These are phyloP conservation scores for Anoplius nigerrimus DNA, from an alignment of 2,888 invertebrate species.

Conservation along the genomic window DNA sequence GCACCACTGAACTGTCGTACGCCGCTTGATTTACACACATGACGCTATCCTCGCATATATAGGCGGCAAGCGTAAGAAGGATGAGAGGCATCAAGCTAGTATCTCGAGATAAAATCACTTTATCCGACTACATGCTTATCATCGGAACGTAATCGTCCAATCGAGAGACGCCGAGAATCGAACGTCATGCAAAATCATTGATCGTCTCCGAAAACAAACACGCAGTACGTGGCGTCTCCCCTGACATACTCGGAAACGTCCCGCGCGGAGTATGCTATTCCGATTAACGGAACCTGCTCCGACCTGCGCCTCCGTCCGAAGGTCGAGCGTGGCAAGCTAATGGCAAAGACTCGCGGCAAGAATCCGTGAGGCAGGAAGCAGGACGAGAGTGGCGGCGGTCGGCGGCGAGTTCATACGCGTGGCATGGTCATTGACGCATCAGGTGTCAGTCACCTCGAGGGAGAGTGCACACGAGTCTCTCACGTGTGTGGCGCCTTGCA, in stretches of 20 bases:
- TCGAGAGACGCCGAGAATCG: too few relatives aligned
- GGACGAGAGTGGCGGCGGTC: too few relatives aligned
- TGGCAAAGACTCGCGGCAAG: too few relatives aligned
- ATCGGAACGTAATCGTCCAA: too few relatives aligned
- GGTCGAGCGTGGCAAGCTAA: too few relatives aligned
- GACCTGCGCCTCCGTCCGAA: too few relatives aligned
- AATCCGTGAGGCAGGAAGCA: too few relatives aligned
- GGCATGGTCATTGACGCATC: constrained; percentile 73
- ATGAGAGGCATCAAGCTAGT: not conserved
- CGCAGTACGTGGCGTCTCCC: too few relatives aligned
- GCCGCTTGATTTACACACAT: constrained; percentile 12
- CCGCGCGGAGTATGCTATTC: not conserved
- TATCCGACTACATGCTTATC: too few relatives aligned
- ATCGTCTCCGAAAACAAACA: too few relatives aligned
- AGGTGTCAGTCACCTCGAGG: constrained; percentile 74
- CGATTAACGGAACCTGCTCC: not conserved
- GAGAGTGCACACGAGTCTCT: constrained; percentile 37
- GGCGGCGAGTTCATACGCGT: constrained; percentile 54
- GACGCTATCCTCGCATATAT: not conserved
- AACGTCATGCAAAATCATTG: too few relatives aligned
- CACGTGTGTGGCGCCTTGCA: constrained; percentile 37
- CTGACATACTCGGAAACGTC: not conserved
- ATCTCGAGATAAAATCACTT: too few relatives aligned
- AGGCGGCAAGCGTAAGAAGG: constrained; percentile 14
- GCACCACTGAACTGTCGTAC: constrained; percentile 9